Evolutionary conservation across 2,113 vertebrate genomes (phyloP), one percentile per base, ranked within the genome.

Genomic region (Zapornia atra): DNA sequence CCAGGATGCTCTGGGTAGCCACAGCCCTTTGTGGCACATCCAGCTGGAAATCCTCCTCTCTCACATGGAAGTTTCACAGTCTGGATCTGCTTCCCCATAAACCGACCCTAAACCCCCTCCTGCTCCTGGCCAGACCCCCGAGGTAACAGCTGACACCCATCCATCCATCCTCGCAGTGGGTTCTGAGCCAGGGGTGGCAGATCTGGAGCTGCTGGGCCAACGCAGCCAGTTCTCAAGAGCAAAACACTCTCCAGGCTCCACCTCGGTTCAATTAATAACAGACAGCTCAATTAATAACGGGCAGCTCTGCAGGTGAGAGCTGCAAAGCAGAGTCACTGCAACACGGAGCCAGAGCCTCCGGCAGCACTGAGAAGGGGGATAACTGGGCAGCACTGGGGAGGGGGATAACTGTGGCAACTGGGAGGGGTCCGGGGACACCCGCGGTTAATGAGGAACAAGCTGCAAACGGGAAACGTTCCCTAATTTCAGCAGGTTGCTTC

Each of bases 311-410:
- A 19, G 54, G 16, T 7, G 4, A 50, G 40, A 66, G 66, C 51
- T 21, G 22, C 29, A 2, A 6, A 0, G 12, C 28, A 56, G 33
- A 36, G 54, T 29, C 42, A 2, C 60, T 9, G 38, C 31, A 40
- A 11, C 8, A 10, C 2, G 1, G 20, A 9, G 50, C 7, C 10
- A 1, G 2, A 9, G 46, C 0, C 4, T 16, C 25, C 54, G 9
- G 51, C 2, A 31, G 44, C n/a, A n/a, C 29, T 4, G 8, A 5
- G 12, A 1, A 10, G 21, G 15, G 33, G 33, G 44, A 34, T 1
- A 14, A 38, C 9, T 2, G 15, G n/a, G n/a, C n/a, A n/a, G n/a
- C n/a, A n/a, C 29, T 4, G 8, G 5, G 12, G 1, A 10, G 21
- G 15, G 33, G 33, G 44, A 34, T 1, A 14, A 38, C 9, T 2